phyloP scores from a whole-genome alignment of 2,797 vertebrate species.

The Bradypodion pumilum region DNA sequence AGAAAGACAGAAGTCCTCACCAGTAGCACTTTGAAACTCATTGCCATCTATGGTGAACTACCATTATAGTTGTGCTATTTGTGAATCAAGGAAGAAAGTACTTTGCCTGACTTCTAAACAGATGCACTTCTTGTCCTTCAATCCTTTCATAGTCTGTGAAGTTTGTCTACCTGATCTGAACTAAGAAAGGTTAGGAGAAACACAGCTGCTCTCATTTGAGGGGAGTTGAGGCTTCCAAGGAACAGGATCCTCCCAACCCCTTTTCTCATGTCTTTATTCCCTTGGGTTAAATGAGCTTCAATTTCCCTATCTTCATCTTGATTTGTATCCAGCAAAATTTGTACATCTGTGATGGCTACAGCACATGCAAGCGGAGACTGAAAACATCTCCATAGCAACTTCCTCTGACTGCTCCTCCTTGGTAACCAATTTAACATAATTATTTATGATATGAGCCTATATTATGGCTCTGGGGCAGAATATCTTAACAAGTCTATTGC shows the following conservation, averaged over 20 bases:
- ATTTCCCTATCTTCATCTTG: not conserved
- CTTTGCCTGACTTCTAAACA: not conserved
- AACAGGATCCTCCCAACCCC: not conserved
- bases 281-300: not conserved
- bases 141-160: not conserved
- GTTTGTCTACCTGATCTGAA: slow-evolving; percentile 16
- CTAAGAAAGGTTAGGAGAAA: not conserved
- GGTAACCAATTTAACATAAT: slow-evolving; percentile 62
- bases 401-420: slow-evolving; percentile 49
- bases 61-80: not conserved
- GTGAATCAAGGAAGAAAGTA: not conserved
- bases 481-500: slow-evolving; percentile 44
- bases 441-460: slow-evolving; percentile 60
- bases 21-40: no score
- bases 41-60: not conserved
- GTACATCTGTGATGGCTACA: slow-evolving; percentile 21
- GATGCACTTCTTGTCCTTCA: not conserved
- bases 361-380: slow-evolving; percentile 34
- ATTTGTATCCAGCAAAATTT: slow-evolving; percentile 19
- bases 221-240: not conserved
- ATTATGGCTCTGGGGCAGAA: slow-evolving; percentile 50
- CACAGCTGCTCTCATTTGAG: not conserved
- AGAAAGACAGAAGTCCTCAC: no score
- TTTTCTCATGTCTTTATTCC: not conserved
- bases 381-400: slow-evolving; percentile 66